Base-by-base conservation (phyloP, 2,113 vertebrate species). In the Chascanopsetta lugubris region DNA sequence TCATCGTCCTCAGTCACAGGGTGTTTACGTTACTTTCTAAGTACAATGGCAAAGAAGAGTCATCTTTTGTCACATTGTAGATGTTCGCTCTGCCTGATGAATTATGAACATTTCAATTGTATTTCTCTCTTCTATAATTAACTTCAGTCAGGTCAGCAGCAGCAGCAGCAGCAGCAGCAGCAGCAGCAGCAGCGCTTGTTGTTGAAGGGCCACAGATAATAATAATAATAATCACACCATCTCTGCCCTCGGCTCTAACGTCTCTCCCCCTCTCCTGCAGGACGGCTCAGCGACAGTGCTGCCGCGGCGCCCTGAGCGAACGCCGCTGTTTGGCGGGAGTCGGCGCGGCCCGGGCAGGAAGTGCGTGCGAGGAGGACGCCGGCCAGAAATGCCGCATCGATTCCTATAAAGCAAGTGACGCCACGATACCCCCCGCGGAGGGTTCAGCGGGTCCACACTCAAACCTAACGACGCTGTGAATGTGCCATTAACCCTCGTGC, bases 211-310 rank as follows among this genome's bases (percentile, higher is more conserved):
- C 56, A 56, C 53, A 13, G 72, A 57, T 67, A n/a, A n/a, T n/a
- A n/a, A n/a, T n/a, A n/a, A n/a, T n/a, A n/a, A 66, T 64, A 40
- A 55, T 68, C 61, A 54, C 77, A 73, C 77, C 53, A 68, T 65
- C 73, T 59, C 38, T 61, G 20, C 42, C 46, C 32, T 63, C 18
- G 21, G 59, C 78, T 67, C 11, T 58, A 21, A 40, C 34, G 57
- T 75, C 27, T 78, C 57, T 64, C 85, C 71, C 46, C 81, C 49
- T 21, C 42, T 69, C 57, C 81, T 66, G 56, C 90, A 99, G 97
- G 88, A 90, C 92, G 4, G 92, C 94, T 57, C 95, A 96, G 90
- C 93, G 90, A 82, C 95, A 96, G 87, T 98, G 96, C 78, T 99
- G 97, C 0, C 0, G 88, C 21, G 92, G 94, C 6, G 90, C 92